Conservation (phyloP, 2,888 invertebrate genomes). For the Phalera bucephala region DNA sequence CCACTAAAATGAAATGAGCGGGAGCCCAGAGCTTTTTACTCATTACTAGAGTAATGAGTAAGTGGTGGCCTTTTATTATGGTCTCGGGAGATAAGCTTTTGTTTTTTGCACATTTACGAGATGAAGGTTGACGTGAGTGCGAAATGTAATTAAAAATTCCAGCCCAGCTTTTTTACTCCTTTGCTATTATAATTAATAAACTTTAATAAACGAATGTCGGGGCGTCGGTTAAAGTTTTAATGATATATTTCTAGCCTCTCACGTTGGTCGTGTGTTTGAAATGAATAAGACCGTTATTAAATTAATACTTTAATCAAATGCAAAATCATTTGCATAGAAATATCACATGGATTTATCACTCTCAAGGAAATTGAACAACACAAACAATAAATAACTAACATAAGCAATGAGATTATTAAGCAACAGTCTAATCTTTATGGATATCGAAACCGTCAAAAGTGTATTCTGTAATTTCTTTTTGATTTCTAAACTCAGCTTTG, state of each 20-base stretch:
- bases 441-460: constrained; percentile 78
- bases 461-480: constrained; percentile 78
- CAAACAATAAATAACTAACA: not conserved
- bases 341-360: not conserved
- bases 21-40: constrained; percentile 44
- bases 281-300: too few relatives aligned
- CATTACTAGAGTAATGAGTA: constrained; percentile 54
- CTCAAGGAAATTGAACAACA: not conserved
- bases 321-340: constrained; percentile 3
- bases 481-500: constrained; percentile 87
- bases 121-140: constrained; percentile 46
- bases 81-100: constrained; percentile 54
- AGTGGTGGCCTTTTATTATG: constrained; percentile 48
- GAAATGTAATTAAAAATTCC: constrained; percentile 54
- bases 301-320: too few relatives aligned
- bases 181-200: constrained; percentile 37
- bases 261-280: constrained; percentile 15
- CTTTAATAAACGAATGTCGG: constrained; percentile 29
- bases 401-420: constrained; percentile 6
- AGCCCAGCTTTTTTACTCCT: constrained; percentile 35
- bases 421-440: constrained; percentile 39
- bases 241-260: constrained; percentile 1
- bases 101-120: constrained; percentile 50
- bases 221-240: constrained; percentile 6
- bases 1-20: constrained; percentile 34